These are phyloP conservation scores for Scartelaos histophorus DNA, from an alignment of 2,113 vertebrate species.

Conservation along the genomic window DNA sequence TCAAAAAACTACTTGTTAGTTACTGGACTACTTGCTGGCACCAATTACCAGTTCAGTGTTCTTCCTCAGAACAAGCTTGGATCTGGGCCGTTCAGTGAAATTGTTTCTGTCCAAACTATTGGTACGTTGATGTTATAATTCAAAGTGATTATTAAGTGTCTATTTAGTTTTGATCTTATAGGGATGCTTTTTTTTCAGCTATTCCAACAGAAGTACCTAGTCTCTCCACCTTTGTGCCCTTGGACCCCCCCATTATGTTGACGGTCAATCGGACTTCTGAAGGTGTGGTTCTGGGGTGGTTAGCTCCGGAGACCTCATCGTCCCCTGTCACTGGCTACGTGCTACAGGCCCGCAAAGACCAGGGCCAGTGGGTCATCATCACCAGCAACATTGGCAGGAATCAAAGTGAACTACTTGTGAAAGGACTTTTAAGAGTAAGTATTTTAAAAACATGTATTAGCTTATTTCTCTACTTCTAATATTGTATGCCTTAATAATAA, in stretches of 20 bases:
- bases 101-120: constrained; percentile 82
- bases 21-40: constrained; percentile 82
- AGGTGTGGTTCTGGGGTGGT: constrained; percentile 87
- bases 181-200: constrained; percentile 62
- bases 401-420: constrained; percentile 83
- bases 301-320: constrained; percentile 74
- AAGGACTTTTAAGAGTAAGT: constrained; percentile 87
- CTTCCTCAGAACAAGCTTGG: constrained; percentile 95
- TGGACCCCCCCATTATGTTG: constrained; percentile 84
- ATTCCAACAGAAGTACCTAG: constrained; percentile 79
- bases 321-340: constrained; percentile 81
- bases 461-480: neutral
- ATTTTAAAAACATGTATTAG: neutral
- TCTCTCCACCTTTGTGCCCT: constrained; percentile 57
- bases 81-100: constrained; percentile 95
- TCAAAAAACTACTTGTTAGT: constrained; percentile 84
- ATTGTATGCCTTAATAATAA: neutral
- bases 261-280: constrained; percentile 78
- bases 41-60: constrained; percentile 91
- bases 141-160: neutral
- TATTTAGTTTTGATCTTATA: neutral
- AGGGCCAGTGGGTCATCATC: constrained; percentile 85
- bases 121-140: constrained; percentile 72
- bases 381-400: constrained; percentile 80
- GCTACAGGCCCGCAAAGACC: constrained; percentile 84